Conservation (phyloP, 1,140 invertebrate genomes). For the Rhopalosiphum maidis region DNA sequence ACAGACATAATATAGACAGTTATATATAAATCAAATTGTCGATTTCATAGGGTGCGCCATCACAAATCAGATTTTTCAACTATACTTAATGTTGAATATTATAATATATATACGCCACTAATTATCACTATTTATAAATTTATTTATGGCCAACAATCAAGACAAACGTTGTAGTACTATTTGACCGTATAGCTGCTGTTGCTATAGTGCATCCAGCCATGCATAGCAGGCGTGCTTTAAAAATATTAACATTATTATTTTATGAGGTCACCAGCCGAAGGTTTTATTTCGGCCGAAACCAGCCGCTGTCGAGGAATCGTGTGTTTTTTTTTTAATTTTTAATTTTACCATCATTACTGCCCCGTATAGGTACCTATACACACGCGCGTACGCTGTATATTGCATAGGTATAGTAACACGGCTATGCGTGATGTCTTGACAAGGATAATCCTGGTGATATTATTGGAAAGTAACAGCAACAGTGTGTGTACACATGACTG, state of each 20-base stretch:
- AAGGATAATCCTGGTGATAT: constrained; percentile 49
- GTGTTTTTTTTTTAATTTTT: neutral
- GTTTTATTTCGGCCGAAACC: constrained; percentile 1
- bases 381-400: neutral
- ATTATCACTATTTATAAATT: neutral
- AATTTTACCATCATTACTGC: neutral
- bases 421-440: constrained; percentile 25
- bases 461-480: constrained; percentile 28
- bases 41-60: too few relatives aligned
- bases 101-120: too few relatives aligned
- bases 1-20: too few relatives aligned
- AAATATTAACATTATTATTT: neutral
- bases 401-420: neutral
- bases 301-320: neutral
- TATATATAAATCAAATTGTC: too few relatives aligned
- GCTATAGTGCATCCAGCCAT: too few relatives aligned
- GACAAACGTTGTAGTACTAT: neutral
- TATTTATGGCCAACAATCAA: neutral
- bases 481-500: constrained; percentile 8
- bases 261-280: neutral
- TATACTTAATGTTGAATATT: neutral
- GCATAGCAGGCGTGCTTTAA: neutral
- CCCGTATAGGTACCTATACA: neutral
- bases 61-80: neutral
- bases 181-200: neutral